These are phyloP conservation scores for Caenorhabditis imperialis DNA, from an alignment of 2,888 invertebrate species.

Conservation along the genomic window DNA sequence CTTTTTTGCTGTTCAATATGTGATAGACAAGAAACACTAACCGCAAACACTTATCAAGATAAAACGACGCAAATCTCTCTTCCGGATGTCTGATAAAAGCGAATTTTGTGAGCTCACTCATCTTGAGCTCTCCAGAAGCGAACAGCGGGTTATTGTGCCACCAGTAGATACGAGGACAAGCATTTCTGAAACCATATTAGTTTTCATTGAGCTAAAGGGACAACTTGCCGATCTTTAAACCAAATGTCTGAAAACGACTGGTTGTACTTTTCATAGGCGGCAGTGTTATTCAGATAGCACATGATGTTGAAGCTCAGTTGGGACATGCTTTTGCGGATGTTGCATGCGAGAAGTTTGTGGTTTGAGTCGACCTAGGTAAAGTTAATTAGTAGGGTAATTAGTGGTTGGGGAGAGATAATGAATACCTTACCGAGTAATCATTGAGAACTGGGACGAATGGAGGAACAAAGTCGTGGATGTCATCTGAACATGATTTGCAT, in stretches of 20 bases:
- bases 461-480: constrained; percentile 14
- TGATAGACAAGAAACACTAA: background rate
- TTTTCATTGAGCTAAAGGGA: too few relatives aligned
- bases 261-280: constrained; percentile 6
- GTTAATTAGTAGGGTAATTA: too few relatives aligned
- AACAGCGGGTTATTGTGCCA: background rate
- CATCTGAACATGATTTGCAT: too few relatives aligned
- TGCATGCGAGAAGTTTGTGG: constrained; percentile 20
- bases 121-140: background rate
- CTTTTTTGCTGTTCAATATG: too few relatives aligned
- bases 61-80: constrained; percentile 42
- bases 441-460: constrained; percentile 28
- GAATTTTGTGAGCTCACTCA: constrained; percentile 15
- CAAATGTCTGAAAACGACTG: constrained; percentile 20
- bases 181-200: background rate
- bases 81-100: constrained; percentile 42
- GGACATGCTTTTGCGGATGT: constrained; percentile 35
- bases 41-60: constrained; percentile 40
- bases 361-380: background rate
- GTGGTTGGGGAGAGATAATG: background rate
- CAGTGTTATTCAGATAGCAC: constrained; percentile 28
- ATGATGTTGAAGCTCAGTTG: constrained; percentile 28
- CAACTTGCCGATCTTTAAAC: background rate
- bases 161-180: constrained; percentile 3
- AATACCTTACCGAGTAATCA: constrained; percentile 22